Percentiles rank a stretch among this genome's conserved stretches.
These are phyloP conservation scores for Zoanthus gigantus DNA, from an alignment of 92 coral and sea anemone species.

Conservation along the genomic window DNA sequence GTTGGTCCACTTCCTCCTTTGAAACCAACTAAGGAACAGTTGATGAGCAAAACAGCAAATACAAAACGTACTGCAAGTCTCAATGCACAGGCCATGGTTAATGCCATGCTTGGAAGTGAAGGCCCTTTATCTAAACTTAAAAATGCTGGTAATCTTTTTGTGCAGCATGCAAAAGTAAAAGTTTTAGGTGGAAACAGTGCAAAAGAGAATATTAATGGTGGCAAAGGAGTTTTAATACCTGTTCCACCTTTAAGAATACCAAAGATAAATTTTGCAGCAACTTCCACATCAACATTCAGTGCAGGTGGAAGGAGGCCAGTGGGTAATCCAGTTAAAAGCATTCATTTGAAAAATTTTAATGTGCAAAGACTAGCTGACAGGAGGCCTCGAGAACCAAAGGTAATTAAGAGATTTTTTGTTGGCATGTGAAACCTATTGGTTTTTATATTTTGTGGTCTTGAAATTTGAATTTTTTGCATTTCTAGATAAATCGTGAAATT, in stretches of 20 bases:
- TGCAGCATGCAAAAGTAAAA: constrained; percentile 67
- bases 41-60: constrained; percentile 86
- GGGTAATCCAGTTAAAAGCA: constrained; percentile 80
- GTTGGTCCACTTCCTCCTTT: constrained; percentile 93
- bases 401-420: constrained; percentile 1
- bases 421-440: no score
- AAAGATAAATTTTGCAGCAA: constrained; percentile 98
- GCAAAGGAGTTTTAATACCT: constrained; percentile 59
- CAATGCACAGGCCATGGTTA: constrained; percentile 96
- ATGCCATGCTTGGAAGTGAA: constrained; percentile 82
- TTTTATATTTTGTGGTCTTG: no score
- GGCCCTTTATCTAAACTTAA: constrained; percentile 83
- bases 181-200: constrained; percentile 70
- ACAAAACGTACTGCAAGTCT: constrained; percentile 92
- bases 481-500: no score
- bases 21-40: constrained; percentile 87
- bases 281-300: constrained; percentile 96
- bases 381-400: constrained; percentile 85
- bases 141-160: constrained; percentile 67
- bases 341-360: constrained; percentile 78
- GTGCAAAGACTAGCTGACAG: constrained; percentile 77
- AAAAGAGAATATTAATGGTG: constrained; percentile 58
- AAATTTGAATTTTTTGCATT: no score
- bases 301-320: constrained; percentile 89
- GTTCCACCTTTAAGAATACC: constrained; percentile 80